Percentiles rank a stretch among this genome's conserved stretches.
These are phyloP conservation scores for Rhinolophus sinicus DNA, from an alignment of 2,113 vertebrate genomes.

Conservation along the genomic window DNA sequence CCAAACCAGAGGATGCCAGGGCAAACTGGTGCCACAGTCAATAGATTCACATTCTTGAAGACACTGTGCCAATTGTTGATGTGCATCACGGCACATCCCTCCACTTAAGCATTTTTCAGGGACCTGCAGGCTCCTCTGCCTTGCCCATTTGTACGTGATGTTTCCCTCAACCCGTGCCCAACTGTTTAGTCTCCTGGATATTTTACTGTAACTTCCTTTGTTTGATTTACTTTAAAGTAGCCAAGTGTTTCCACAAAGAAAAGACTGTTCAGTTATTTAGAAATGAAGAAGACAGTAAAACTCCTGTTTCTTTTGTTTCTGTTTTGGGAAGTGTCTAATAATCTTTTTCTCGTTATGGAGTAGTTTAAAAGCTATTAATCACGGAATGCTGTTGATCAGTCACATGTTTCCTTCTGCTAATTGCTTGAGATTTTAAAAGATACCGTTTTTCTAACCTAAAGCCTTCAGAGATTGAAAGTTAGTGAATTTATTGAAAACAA, in stretches of 20 bases:
- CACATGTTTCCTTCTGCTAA: background rate
- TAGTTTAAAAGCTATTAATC: conserved; percentile 47
- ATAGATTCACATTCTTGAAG: conserved; percentile 19
- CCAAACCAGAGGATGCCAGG: background rate
- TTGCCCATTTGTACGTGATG: conserved; percentile 78
- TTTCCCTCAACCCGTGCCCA: conserved; percentile 83
- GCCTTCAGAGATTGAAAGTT: background rate
- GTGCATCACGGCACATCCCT: conserved; percentile 72
- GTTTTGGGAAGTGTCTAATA: conserved; percentile 41
- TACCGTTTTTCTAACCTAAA: background rate
- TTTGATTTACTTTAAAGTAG: conserved; percentile 83
- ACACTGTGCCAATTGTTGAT: conserved; percentile 66
- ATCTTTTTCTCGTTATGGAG: conserved; percentile 13
- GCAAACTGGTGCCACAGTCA: conserved; percentile 11
- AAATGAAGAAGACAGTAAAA: conserved; percentile 80
- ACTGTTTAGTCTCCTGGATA: conserved; percentile 85
- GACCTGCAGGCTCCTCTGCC: conserved; percentile 7
- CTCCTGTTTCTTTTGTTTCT: conserved; percentile 70
- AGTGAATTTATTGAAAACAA: background rate
- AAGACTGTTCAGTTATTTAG: conserved; percentile 70
- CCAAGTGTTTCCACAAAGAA: conserved; percentile 80
- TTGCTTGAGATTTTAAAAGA: background rate
- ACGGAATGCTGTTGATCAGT: background rate
- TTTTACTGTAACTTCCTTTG: conserved; percentile 85
- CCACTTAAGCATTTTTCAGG: background rate